Base-by-base conservation (phyloP, 1,140 invertebrate genomes). In the Diachasmimorpha longicaudata region DNA sequence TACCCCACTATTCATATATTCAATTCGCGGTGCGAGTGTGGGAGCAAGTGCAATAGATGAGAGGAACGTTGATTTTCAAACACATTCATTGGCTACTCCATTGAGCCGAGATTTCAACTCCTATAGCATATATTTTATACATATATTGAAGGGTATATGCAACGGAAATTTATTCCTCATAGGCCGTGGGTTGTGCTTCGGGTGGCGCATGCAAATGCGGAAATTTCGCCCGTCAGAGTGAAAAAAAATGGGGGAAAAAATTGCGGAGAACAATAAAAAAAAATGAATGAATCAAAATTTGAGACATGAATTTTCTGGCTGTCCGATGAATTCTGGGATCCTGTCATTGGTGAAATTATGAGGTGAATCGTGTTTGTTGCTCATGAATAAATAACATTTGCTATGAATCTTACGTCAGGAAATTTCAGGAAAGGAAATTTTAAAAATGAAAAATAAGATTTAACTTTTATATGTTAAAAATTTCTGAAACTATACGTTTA, bases 121-220 rank as follows among this genome's bases (percentile, higher is more conserved):
- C 46, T 55, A n/a, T n/a, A 31, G 58, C 48, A 48, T 73, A 63
- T 63, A 71, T 71, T 55, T 71, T 16, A 25, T 46, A 48, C 23
- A 52, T 48, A 52, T 71, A 71, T 71, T 46, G 46, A 52, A 23
- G 19, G 1, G 71, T 63, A 73, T 42, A 66, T 73, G 55, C 31
- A 63, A n/a, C 71, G 71, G 71, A 73, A 73, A 73, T 73, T 73
- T 73, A 73, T 73, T 73, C 71, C 14, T 58, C 71, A 73, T 63
- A n/a, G 52, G 36, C 11, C 52, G 31, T 8, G 21, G 39, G 14
- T 39, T 9, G 46, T 63, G 16, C 52, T 21, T 10, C 21, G 25
- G 71, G 25, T 73, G 52, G 37, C 23, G 42, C 46, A 72, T 72
- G 70, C 48, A 72, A 72, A 72, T 72, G 70, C 13, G 52, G 10